Conservation (phyloP, 2,888 invertebrate genomes). For the Diarsia rubi region DNA sequence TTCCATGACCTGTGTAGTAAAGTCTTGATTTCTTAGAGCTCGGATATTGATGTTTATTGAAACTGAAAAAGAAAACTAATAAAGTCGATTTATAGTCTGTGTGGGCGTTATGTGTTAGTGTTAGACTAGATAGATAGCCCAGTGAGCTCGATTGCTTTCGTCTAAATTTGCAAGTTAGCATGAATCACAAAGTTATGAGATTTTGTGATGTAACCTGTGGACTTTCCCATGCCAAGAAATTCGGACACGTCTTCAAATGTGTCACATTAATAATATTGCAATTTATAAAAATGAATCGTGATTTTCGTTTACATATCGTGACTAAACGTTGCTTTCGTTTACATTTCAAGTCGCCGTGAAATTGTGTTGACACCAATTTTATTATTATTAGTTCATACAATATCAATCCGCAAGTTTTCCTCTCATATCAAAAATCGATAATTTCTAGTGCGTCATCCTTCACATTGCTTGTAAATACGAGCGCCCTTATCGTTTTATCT, state of each 20-base stretch:
- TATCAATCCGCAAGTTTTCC: slow-evolving; percentile 7
- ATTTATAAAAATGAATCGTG: slow-evolving; percentile 33
- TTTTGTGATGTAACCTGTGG: slow-evolving; percentile 75
- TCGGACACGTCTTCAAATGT: slow-evolving; percentile 70
- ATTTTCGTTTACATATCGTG: slow-evolving; percentile 28
- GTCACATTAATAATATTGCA: slow-evolving; percentile 53
- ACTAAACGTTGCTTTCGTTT: slow-evolving; percentile 29
- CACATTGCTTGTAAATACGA: slow-evolving; percentile 52
- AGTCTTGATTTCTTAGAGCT: slow-evolving; percentile 15
- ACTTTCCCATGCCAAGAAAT: slow-evolving; percentile 74
- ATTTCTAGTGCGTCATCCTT: slow-evolving; percentile 59
- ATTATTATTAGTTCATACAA: neutral
- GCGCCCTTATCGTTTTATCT: slow-evolving; percentile 72
- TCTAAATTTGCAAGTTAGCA: slow-evolving; percentile 68
- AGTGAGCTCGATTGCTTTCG: slow-evolving; percentile 67
- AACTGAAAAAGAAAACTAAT: slow-evolving; percentile 48
- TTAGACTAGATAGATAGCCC: slow-evolving; percentile 63
- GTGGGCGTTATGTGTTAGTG: slow-evolving; percentile 54
- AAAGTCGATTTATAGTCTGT: slow-evolving; percentile 39
- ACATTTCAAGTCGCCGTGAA: slow-evolving; percentile 9
- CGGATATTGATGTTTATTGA: slow-evolving; percentile 26
- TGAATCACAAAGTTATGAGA: slow-evolving; percentile 78
- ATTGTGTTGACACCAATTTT: slow-evolving; percentile 28
- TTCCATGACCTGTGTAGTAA: slow-evolving; percentile 37
- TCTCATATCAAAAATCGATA: slow-evolving; percentile 45